Evolutionary conservation across 2,113 vertebrate genomes (phyloP), one percentile per base, ranked within the genome.

Genomic region (Erpornis zantholeuca): DNA sequence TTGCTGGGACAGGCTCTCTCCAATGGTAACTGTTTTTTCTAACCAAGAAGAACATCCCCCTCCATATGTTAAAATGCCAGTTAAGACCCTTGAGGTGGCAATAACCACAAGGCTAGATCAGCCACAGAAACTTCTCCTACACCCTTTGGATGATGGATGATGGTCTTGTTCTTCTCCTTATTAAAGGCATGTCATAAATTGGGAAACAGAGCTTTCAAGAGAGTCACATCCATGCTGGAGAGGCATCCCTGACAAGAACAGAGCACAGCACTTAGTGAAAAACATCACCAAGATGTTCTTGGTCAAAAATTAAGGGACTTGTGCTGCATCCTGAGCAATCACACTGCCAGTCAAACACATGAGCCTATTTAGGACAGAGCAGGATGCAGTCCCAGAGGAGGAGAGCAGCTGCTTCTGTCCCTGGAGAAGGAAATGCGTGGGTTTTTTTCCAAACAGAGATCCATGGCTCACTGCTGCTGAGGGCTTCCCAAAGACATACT

Each of bases 291-390:
- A 70, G 47, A 70, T 60, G 52, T 53, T 88, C 81, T 71, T 63
- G 19, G 65, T 36, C 71, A 92, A 63, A 2, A 4, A 4, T 35
- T 60, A 82, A 71, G 44, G 42, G 56, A 86, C 56, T 6, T 0
- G 0, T 31, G 20, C 68, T 56, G 70, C 47, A 81, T 28, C 45
- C 75, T n/a, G 36, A 86, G 42, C 63, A 72, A n/a, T 45, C 2
- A 1, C 8, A 2, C n/a, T 0, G 4, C 24, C 50, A 75, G 44
- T 25, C 65, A 86, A 75, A 92, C 1, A 0, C 9, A 36, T 28
- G 38, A 70, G 63, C 11, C 24, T 65, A 24, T 54, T 86, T 35
- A 89, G 79, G 47, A 11, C 50, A 68, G 64, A 72, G 82, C 15
- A 63, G 54, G 38, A 92, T 54, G 31, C 47, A 78, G 23, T 36